phyloP scores from a whole-genome alignment of 1,140 invertebrate species.

The Drosophila sp. region DNA sequence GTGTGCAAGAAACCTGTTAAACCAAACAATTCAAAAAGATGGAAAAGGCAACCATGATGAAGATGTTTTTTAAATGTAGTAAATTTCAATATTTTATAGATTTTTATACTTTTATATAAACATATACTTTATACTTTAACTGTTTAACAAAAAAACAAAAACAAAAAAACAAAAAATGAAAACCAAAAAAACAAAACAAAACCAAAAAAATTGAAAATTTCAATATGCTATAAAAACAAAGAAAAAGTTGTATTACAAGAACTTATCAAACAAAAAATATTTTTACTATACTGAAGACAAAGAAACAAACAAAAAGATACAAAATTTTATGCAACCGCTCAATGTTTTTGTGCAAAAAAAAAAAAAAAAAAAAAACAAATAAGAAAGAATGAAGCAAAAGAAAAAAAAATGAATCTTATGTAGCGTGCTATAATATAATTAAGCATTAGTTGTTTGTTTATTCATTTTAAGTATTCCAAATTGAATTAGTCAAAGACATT shows the following conservation, averaged over 20 bases:
- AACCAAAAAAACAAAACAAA: conserved; percentile 42
- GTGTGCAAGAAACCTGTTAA: conserved; percentile 42
- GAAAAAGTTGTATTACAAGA: conserved; percentile 54
- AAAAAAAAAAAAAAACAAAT: neutral
- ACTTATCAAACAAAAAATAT: conserved; percentile 66
- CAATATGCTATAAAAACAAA: conserved; percentile 53
- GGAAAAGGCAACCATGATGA: conserved; percentile 50
- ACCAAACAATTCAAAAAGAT: conserved; percentile 24
- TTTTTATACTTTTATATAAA: conserved; percentile 81
- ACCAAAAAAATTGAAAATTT: conserved; percentile 38
- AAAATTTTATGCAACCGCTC: conserved; percentile 62
- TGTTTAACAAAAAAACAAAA: conserved; percentile 60
- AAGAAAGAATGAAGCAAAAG: conserved; percentile 3
- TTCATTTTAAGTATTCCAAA: conserved; percentile 60
- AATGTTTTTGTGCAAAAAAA: conserved; percentile 52
- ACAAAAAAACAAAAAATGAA: conserved; percentile 30
- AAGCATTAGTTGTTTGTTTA: conserved; percentile 54
- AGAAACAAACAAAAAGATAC: conserved; percentile 30
- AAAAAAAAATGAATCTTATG: conserved; percentile 67
- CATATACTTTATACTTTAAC: conserved; percentile 80
- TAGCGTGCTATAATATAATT: conserved; percentile 65
- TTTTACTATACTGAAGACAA: conserved; percentile 60
- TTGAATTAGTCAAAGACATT: conserved; percentile 69
- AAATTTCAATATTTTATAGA: conserved; percentile 80
- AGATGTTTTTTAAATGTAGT: conserved; percentile 77